Conservation (phyloP, 2,113 vertebrate genomes). For the Zosterops borbonicus region DNA sequence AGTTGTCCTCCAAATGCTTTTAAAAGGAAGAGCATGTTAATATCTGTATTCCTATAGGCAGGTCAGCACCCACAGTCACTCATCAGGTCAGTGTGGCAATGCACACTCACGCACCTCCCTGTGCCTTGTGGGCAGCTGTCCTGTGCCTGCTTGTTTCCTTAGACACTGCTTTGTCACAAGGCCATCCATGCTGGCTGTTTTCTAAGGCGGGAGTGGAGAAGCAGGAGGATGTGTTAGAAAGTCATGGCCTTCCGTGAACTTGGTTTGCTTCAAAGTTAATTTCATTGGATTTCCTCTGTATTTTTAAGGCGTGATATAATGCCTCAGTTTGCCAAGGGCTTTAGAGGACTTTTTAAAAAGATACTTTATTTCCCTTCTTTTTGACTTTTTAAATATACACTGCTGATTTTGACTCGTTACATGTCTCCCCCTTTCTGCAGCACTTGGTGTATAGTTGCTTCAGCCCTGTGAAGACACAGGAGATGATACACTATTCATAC, state of each 20-base stretch:
- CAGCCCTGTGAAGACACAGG: background rate
- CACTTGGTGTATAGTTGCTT: background rate
- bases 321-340: background rate
- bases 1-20: background rate
- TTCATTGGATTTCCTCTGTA: background rate
- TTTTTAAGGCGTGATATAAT: background rate
- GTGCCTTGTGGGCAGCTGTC: fast-evolving
- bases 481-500: background rate
- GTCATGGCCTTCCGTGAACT: background rate
- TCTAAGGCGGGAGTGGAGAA: background rate
- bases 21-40: background rate
- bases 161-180: background rate
- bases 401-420: background rate
- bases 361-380: background rate
- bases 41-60: background rate
- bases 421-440: background rate
- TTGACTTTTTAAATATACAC: background rate
- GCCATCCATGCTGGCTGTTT: background rate
- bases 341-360: background rate
- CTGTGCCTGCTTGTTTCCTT: fast-evolving
- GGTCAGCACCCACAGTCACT: background rate
- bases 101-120: background rate
- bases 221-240: background rate
- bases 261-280: background rate
- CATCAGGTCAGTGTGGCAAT: background rate